Evolutionary conservation across 2,797 vertebrate genomes (phyloP), one percentile per base, ranked within the genome.

Genomic region (Schizopygopsis malacanthus): DNA sequence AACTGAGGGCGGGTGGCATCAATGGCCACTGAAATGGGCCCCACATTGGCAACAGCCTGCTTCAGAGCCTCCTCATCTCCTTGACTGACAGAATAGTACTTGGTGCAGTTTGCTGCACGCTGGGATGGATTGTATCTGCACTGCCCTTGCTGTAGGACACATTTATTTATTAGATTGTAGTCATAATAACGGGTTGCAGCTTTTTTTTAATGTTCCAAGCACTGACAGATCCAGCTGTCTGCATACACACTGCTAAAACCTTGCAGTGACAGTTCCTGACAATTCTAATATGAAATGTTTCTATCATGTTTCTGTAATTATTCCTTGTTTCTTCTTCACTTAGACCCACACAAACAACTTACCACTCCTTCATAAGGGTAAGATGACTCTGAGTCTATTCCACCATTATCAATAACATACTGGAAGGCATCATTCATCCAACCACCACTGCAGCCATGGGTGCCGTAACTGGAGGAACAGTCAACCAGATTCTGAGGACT

Each of bases 401-500:
- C 97, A 0, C 93, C 59, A 89, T 98, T 98, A 61, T 96, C 94
- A 0, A 96, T 97, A 89, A 99, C 92, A 45, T 98, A 98, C 50
- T 96, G 91, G 90, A 97, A 98, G 0, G 97, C 96, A 0, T 0
- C 0, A 0, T 50, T 18, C 91, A 97, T 97, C 25, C 1, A 93
- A 1, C 98, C 97, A 0, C 98, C 97, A 0, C 91, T 82, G 52
- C 98, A 99, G 70, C 98, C 98, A 0, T 71, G 2, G 90, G 97
- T 97, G 0, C 95, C 90, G 0, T 97, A 97, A 15, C 92, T 95
- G 1, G 15, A 2, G 0, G 97, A 95, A 75, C 98, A 99, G 87
- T 99, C 98, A 28, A 99, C 95, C 72, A 99, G 92, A 90, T 99
- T 98, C 86, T 99, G 97, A 0, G 94, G 83, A 28, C 98, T 99